Evolutionary conservation across 1,140 invertebrate genomes (phyloP).

Genomic region (Heliconius congener): DNA sequence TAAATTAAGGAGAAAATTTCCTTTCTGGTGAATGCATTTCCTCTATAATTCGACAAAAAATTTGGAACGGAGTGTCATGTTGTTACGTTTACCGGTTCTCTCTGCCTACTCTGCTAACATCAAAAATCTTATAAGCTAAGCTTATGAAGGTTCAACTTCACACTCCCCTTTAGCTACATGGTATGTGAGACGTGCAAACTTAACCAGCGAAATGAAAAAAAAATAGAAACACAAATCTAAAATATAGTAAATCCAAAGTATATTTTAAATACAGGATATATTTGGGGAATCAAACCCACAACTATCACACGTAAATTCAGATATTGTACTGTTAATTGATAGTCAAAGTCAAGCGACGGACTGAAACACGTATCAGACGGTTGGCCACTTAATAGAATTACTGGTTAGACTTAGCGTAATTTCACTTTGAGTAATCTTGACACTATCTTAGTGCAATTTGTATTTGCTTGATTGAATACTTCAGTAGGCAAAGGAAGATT

Average conservation of each 20-base stretch:
- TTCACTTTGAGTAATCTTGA: conserved; percentile 1
- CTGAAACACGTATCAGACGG: neutral
- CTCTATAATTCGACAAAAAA: too few relatives aligned
- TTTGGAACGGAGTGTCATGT: neutral
- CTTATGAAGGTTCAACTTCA: too few relatives aligned
- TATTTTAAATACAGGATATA: too few relatives aligned
- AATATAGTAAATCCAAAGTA: too few relatives aligned
- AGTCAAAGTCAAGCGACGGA: neutral
- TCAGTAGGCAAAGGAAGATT: too few relatives aligned
- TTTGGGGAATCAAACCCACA: neutral
- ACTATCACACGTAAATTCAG: neutral
- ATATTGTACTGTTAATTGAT: neutral
- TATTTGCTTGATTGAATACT: neutral
- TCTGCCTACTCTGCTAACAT: neutral
- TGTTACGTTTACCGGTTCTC: neutral
- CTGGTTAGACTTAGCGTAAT: neutral
- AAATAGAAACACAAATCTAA: too few relatives aligned
- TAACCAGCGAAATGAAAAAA: too few relatives aligned
- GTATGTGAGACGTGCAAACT: too few relatives aligned
- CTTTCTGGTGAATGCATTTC: too few relatives aligned
- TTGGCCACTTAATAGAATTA: neutral
- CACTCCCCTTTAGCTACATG: too few relatives aligned
- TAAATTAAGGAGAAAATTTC: too few relatives aligned
- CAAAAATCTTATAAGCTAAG: too few relatives aligned
- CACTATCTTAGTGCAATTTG: neutral